Evolutionary conservation across 2,797 vertebrate species (phyloP), one percentile per base, ranked within the genome.

Genomic region (Poecilia wingei): DNA sequence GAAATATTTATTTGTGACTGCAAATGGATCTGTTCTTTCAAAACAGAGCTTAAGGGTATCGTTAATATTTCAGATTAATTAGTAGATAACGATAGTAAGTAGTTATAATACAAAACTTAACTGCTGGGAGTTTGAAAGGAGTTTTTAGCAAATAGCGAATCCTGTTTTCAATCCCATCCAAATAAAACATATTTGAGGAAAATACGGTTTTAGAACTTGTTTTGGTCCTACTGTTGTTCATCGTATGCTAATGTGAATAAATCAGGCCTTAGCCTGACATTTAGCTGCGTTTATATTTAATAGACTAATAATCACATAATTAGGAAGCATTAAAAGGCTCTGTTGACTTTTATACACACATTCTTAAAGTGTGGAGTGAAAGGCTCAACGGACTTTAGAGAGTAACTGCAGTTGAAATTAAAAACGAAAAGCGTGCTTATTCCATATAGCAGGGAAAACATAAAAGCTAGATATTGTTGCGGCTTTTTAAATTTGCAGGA

Each of bases 41-140:
- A 78, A 89, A 87, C 55, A 77, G 49, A 81, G 81, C 83, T 90
- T 82, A 84, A 77, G 79, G 76, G 79, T 84, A 75, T 78, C 82
- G 81, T 89, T 68, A 73, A 91, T 89, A 51, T 86, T 86, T 92
- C 74, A 92, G 80, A 71, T 78, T 79, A 87, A 91, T 89, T 84
- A 79, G 89, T 88, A 72, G 82, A 81, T 78, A 85, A 91, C 85
- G 81, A 76, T 81, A 75, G 79, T 49, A 61, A 77, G 78, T 90
- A 86, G 92, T 93, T 85, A 88, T 77, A 66, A 84, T 94, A 82
- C 91, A 92, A 84, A 92, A 84, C 64, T 82, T 89, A 39, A 91
- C 86, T 74, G 25, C 72, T 68, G 46, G 82, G 72, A 87, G 81
- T 46, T 51, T 45, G 39, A 36, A 33, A 33, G 22, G 57, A 49